phyloP scores from a whole-genome alignment of 1,140 invertebrate genomes.

The Macrobrachium rosenbergii region DNA sequence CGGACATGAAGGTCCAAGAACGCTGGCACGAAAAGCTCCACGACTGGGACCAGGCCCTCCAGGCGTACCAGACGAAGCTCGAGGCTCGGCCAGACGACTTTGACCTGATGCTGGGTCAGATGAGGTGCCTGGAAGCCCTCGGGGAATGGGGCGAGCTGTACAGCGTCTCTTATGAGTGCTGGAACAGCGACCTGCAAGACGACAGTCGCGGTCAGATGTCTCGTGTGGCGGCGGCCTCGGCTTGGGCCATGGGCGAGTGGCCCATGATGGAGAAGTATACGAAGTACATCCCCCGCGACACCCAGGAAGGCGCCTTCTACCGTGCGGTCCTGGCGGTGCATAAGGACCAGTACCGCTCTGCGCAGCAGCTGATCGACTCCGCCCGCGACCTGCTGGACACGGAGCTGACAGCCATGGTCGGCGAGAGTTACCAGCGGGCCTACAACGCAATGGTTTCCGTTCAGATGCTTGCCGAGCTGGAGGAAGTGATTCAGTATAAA shows the following conservation, averaged over 20 bases:
- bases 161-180: constrained; percentile 82
- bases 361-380: constrained; percentile 82
- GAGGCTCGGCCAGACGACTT: constrained; percentile 73
- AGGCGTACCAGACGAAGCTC: constrained; percentile 80
- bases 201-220: constrained; percentile 87
- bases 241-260: constrained; percentile 95
- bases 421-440: constrained; percentile 96
- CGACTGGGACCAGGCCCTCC: constrained; percentile 97
- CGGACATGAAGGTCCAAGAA: constrained; percentile 86
- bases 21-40: constrained; percentile 99
- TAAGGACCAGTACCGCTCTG: constrained; percentile 82
- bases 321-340: constrained; percentile 94
- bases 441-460: constrained; percentile 98
- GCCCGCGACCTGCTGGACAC: constrained; percentile 95
- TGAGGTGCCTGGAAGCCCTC: constrained; percentile 96
- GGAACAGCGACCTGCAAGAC: constrained; percentile 75
- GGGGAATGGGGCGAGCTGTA: constrained; percentile 93
- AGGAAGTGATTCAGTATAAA: constrained; percentile 98
- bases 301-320: constrained; percentile 95
- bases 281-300: constrained; percentile 73
- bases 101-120: constrained; percentile 90
- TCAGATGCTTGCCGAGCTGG: constrained; percentile 95
- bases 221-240: constrained; percentile 91
- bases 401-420: constrained; percentile 96
- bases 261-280: constrained; percentile 86